Evolutionary conservation across 2,797 vertebrate genomes (phyloP).

Genomic region (Margarornis squamiger): DNA sequence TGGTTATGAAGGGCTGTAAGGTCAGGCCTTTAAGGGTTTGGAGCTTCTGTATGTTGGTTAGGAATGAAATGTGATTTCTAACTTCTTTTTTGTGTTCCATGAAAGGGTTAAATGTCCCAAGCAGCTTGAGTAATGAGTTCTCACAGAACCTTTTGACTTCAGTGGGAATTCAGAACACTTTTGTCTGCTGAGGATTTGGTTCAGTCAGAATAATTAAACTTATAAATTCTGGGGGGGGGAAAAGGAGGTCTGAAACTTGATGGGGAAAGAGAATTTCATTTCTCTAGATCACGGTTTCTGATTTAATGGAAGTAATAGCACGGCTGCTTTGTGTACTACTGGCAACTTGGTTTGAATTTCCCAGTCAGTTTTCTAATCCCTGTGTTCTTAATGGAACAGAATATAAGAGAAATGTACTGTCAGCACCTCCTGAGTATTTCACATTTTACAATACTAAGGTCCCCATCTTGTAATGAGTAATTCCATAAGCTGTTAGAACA

Average conservation of each 20-base stretch:
- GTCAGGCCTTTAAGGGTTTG: neutral
- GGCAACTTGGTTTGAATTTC: neutral
- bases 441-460: neutral
- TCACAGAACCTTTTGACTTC: neutral
- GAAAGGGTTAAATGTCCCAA: neutral
- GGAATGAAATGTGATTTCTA: neutral
- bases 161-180: neutral
- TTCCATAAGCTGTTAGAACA: neutral
- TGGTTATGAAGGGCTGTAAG: neutral
- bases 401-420: neutral
- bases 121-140: neutral
- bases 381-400: neutral
- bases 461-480: neutral
- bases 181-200: neutral
- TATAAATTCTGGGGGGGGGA: fast-evolving
- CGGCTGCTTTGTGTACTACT: neutral
- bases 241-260: neutral
- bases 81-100: neutral
- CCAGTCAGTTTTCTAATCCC: neutral
- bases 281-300: neutral
- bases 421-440: neutral
- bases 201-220: neutral
- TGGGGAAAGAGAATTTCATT: neutral
- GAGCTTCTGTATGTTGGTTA: neutral
- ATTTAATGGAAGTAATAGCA: neutral